Conservation (phyloP, 1,140 invertebrate genomes). For the Macrocentrus cingulum region DNA sequence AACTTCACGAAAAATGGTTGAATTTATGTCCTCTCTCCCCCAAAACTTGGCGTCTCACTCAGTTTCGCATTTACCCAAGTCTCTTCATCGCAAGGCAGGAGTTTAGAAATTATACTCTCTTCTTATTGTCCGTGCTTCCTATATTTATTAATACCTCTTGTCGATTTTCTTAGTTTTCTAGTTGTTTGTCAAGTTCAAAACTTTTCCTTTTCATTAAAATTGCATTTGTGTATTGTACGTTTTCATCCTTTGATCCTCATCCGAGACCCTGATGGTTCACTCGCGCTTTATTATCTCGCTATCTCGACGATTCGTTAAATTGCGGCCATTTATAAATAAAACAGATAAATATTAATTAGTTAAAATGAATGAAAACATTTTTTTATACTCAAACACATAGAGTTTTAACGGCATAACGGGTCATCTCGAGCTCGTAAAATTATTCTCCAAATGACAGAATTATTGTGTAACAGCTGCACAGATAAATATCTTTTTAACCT, state of each 20-base stretch:
- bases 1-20: slow-evolving; percentile 33
- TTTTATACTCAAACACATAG: not conserved
- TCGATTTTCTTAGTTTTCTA: slow-evolving; percentile 9
- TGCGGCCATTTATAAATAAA: no score
- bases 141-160: slow-evolving; percentile 31
- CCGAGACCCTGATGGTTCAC: not conserved
- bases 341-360: no score
- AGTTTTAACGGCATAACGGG: slow-evolving; percentile 4
- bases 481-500: not conserved
- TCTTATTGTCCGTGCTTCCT: slow-evolving; percentile 27
- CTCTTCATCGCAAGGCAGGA: slow-evolving; percentile 18
- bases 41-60: not conserved
- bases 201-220: not conserved
- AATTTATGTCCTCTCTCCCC: slow-evolving; percentile 29
- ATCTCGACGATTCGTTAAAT: no score
- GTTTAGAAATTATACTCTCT: slow-evolving; percentile 31
- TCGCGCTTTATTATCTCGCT: no score
- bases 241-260: no score
- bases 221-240: not conserved
- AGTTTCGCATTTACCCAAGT: slow-evolving; percentile 8
- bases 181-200: slow-evolving; percentile 6
- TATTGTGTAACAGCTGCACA: slow-evolving; percentile 30
- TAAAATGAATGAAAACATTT: no score
- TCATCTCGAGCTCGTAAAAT: slow-evolving; percentile 33
- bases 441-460: slow-evolving; percentile 26